Conservation (phyloP, 2,888 invertebrate species). For the Phymatocera aterrima region DNA sequence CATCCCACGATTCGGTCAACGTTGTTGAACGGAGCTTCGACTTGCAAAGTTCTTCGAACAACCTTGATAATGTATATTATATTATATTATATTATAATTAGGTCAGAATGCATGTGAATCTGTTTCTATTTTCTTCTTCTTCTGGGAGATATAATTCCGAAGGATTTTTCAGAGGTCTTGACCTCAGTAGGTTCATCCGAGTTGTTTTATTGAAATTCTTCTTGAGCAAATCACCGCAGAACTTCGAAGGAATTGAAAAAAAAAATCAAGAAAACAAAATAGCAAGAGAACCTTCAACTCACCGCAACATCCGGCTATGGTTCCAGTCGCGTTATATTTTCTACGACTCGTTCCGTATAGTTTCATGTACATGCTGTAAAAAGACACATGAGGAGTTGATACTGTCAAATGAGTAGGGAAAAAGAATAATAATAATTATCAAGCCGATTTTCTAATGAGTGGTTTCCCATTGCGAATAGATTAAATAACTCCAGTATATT, state of each 20-base stretch:
- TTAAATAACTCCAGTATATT: not conserved
- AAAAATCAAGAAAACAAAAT: too few relatives aligned
- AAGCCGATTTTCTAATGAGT: too few relatives aligned
- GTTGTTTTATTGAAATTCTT: not conserved
- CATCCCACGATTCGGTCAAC: not conserved
- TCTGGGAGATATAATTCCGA: not conserved
- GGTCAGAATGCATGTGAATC: too few relatives aligned
- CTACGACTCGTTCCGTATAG: not conserved
- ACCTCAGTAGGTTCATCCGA: not conserved
- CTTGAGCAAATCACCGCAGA: not conserved
- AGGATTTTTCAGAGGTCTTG: not conserved
- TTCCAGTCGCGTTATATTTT: not conserved
- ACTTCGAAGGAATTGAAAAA: not conserved
- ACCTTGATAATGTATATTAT: not conserved
- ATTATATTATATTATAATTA: too few relatives aligned
- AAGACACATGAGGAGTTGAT: too few relatives aligned
- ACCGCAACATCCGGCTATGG: not conserved
- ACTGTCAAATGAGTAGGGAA: too few relatives aligned
- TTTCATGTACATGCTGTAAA: too few relatives aligned
- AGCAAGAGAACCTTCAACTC: not conserved
- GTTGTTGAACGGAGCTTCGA: not conserved
- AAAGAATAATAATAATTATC: too few relatives aligned
- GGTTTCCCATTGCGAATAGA: not conserved
- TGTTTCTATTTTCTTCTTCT: not conserved
- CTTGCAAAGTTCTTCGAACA: not conserved